Percentiles rank a stretch among this genome's conserved stretches.
Conservation (phyloP, 2,888 invertebrate genomes). For the Agrochola litura region DNA sequence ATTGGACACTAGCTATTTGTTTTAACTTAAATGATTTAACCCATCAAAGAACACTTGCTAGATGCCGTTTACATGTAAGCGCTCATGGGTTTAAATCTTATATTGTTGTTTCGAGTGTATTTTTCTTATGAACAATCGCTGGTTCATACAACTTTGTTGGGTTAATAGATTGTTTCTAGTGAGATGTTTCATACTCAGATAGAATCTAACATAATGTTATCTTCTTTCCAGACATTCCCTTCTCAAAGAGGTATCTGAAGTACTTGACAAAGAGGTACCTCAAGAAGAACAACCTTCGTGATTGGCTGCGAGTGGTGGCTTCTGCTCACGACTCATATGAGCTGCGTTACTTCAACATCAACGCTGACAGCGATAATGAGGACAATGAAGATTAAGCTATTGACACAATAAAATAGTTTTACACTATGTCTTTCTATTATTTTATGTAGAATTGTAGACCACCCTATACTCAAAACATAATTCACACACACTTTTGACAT, state of each 20-base stretch:
- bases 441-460: not conserved
- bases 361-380: conserved; percentile 93
- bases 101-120: too few species aligned
- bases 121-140: too few species aligned
- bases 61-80: too few species aligned
- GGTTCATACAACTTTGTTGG: too few species aligned
- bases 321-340: conserved; percentile 99
- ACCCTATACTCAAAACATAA: not conserved
- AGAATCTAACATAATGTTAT: conserved; percentile 1
- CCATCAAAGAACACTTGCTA: too few species aligned
- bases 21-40: not conserved
- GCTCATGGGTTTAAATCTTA: too few species aligned
- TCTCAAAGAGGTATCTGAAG: conserved; percentile 98
- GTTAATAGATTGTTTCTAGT: not conserved
- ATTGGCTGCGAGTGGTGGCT: conserved; percentile 99
- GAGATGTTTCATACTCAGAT: not conserved
- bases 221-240: conserved; percentile 90
- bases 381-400: conserved; percentile 95
- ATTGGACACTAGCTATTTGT: not conserved
- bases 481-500: too few species aligned
- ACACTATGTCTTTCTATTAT: conserved; percentile 74
- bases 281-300: conserved; percentile 99
- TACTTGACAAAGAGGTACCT: conserved; percentile 99
- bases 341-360: conserved; percentile 99
- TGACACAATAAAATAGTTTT: conserved; percentile 86